A percentile compares a stretch with the other conserved stretches of the same genome.
phyloP scores from a whole-genome alignment of 2,888 invertebrate species.

The Phengaris arion region DNA sequence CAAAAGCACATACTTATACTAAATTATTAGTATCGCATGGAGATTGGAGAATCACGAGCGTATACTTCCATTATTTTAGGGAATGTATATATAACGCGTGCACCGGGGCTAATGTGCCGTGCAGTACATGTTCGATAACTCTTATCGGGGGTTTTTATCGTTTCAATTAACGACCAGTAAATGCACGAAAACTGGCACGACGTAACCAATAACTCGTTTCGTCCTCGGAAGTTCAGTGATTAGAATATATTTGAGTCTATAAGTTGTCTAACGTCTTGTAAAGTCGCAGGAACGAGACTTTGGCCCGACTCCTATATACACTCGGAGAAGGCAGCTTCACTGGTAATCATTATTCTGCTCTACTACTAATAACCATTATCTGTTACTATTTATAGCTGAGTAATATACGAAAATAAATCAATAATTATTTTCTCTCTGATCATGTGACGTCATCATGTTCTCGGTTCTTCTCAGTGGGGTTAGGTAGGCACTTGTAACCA shows the following conservation, averaged over 20 bases:
- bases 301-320: not conserved
- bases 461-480: too few relatives aligned
- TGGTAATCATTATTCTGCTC: too few relatives aligned
- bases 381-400: too few relatives aligned
- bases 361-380: too few relatives aligned
- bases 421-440: too few relatives aligned
- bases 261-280: not conserved
- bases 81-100: not conserved
- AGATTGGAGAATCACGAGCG: not conserved
- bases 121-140: constrained; percentile 12
- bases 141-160: constrained; percentile 1
- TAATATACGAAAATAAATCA: too few relatives aligned
- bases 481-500: too few relatives aligned
- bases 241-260: not conserved
- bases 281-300: not conserved
- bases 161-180: not conserved
- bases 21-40: not conserved
- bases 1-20: not conserved
- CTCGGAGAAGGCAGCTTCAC: too few relatives aligned
- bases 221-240: not conserved
- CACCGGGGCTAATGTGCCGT: constrained; percentile 14
- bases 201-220: not conserved
- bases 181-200: not conserved
- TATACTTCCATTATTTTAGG: not conserved
- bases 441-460: too few relatives aligned